phyloP scores from a whole-genome alignment of 2,113 vertebrate species.

The Clarias batrachus region DNA sequence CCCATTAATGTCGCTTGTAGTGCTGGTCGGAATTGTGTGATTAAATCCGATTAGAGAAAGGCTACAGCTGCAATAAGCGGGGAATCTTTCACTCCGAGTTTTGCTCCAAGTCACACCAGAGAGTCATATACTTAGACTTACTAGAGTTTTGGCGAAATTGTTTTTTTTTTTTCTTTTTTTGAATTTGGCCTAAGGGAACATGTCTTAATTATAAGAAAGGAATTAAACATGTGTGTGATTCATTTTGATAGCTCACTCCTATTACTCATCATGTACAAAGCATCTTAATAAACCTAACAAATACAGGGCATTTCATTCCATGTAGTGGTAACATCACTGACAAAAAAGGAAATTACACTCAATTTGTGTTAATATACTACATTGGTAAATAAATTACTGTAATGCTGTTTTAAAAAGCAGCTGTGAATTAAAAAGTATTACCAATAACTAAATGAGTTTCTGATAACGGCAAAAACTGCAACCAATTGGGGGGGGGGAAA shows the following conservation, averaged over 20 bases:
- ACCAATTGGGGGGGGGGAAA: no score
- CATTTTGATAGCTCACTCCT: conserved; percentile 51
- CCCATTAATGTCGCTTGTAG: conserved; percentile 61
- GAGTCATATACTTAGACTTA: background rate
- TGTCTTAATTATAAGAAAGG: conserved; percentile 66
- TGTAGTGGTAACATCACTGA: background rate
- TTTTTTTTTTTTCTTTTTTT: conserved; percentile 44
- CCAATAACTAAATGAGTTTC: background rate
- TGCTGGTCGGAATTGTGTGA: conserved; percentile 63
- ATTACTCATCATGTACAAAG: no score
- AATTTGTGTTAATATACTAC: background rate
- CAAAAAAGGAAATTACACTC: background rate
- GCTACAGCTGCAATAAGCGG: conserved; percentile 62
- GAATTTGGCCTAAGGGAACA: conserved; percentile 62
- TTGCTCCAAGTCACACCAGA: conserved; percentile 39
- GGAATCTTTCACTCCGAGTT: conserved; percentile 49
- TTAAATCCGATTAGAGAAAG: conserved; percentile 64
- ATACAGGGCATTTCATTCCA: no score
- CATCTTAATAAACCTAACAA: no score
- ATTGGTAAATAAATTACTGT: background rate
- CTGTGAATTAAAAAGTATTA: background rate
- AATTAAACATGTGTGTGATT: conserved; percentile 53
- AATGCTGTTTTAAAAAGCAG: background rate
- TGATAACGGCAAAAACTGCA: background rate
- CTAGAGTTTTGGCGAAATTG: conserved; percentile 38